phyloP scores from a whole-genome alignment of 1,140 invertebrate species.

The Hypsibius dujardini region DNA sequence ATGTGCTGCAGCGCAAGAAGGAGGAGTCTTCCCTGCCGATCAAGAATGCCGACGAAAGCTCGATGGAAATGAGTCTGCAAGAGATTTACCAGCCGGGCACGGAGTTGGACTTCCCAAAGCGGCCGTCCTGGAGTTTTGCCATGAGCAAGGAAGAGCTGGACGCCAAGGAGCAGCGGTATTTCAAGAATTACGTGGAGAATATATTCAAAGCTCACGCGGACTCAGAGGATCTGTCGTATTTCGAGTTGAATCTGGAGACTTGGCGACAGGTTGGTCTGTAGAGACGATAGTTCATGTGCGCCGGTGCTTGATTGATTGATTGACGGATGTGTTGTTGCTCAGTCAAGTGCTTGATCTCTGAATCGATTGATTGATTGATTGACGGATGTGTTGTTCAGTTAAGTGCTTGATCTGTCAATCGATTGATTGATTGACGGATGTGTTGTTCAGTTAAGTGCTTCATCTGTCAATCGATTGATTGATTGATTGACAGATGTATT shows the following conservation, averaged over 20 bases:
- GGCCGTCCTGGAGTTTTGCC: conserved; percentile 34
- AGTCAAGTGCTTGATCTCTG: too few species aligned
- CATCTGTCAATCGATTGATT: too few species aligned
- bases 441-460: too few species aligned
- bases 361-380: too few species aligned
- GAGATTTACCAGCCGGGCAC: conserved; percentile 30
- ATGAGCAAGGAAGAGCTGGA: conserved; percentile 32
- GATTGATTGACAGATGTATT: too few species aligned
- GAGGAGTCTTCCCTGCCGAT: conserved; percentile 28
- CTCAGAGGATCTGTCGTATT: conserved; percentile 45
- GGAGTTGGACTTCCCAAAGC: conserved; percentile 35
- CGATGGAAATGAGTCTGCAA: conserved; percentile 32
- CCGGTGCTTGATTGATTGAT: too few species aligned
- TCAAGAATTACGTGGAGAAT: conserved; percentile 42
- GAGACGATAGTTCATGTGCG: not conserved
- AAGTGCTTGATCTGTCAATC: too few species aligned
- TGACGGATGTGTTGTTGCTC: too few species aligned
- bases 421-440: too few species aligned
- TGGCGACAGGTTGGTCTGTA: conserved; percentile 54
- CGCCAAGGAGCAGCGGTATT: conserved; percentile 30
- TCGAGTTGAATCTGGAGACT: conserved; percentile 76
- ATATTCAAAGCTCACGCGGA: conserved; percentile 36
- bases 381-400: too few species aligned
- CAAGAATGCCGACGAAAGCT: conserved; percentile 25
- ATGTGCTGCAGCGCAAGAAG: conserved; percentile 32